Base-by-base conservation (phyloP, 2,113 vertebrate species). In the Castor canadensis region DNA sequence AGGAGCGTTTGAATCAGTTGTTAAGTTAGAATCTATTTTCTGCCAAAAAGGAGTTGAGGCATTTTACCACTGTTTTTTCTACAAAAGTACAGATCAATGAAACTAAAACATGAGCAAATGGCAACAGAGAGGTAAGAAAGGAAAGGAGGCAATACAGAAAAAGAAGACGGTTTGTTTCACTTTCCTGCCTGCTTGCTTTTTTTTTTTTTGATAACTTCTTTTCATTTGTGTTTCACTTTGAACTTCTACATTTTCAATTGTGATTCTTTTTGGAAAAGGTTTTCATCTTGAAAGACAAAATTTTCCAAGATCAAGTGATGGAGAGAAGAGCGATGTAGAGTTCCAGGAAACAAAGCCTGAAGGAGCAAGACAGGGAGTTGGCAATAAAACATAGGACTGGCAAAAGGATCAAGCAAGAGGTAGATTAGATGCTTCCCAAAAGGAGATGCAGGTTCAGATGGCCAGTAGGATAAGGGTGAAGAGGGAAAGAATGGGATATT, bases 121-220 rank as follows among this genome's bases (percentile, higher is more conserved):
- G 47, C 45, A 75, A 87, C 32, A 69, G 2, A 22, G 45, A 56
- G 80, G 54, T 75, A 71, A 4, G 56, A 54, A 66, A n/a, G 26
- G 15, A 17, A 60, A 87, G 19, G 52, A 93, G 49, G 52, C 7
- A 49, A 17, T 11, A 73, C 0, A 83, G 52, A 30, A 89, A 92
- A 84, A 58, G 26, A 77, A 20, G 30, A 66, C 2, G 16, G 54
- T 40, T 93, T 75, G 54, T 40, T 93, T 75, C 3, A 22, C 40
- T 81, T 89, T 79, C 13, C 6, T 45, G 30, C 11, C 52, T 85
- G 32, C 20, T 40, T 83, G 32, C 32, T 73, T 85, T 85, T 81
- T 83, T 75, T 87, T 91, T 71, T 77, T 54, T 75, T 75, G 40
- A 82, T 62, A n/a, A 64, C 67, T 89, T 73, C n/a, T 81, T 94